These are phyloP conservation scores for Siderastrea siderea DNA, from an alignment of 92 coral and sea anemone species.

Conservation along the genomic window DNA sequence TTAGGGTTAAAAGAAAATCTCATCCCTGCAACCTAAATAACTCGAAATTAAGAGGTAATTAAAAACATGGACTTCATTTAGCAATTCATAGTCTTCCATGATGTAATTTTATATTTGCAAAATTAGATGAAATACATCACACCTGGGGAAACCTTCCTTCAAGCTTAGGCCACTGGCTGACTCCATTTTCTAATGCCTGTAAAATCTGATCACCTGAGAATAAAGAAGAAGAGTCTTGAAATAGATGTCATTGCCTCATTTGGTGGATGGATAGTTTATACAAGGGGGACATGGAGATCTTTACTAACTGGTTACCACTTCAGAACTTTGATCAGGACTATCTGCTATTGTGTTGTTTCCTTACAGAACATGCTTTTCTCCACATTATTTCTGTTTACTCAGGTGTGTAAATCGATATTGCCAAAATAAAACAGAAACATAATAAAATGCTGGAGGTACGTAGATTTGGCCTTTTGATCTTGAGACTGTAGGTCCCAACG, in stretches of 20 bases:
- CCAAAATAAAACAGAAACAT: no score
- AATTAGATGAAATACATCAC: not conserved
- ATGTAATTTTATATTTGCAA: no score
- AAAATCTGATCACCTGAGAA: constrained; percentile 87
- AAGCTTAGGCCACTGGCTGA: constrained; percentile 99
- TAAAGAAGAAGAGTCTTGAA: not conserved
- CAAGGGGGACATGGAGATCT: not conserved
- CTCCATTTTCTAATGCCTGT: constrained; percentile 96
- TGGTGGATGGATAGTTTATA: not conserved
- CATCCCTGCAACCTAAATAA: constrained; percentile 90
- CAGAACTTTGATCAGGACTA: no score
- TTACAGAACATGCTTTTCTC: no score
- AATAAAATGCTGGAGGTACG: no score
- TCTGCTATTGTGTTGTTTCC: no score
- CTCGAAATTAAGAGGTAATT: not conserved
- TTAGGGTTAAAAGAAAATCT: constrained; percentile 89
- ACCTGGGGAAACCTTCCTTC: constrained; percentile 99
- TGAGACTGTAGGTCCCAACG: no score
- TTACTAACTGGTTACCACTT: no score
- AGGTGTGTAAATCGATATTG: not conserved
- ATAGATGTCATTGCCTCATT: not conserved
- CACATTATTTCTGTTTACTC: not conserved
- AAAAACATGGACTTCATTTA: not conserved
- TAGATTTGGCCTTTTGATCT: no score
- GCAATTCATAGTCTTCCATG: no score